Base-by-base conservation (phyloP, 1,140 invertebrate species). In the Nephila pilipes region DNA sequence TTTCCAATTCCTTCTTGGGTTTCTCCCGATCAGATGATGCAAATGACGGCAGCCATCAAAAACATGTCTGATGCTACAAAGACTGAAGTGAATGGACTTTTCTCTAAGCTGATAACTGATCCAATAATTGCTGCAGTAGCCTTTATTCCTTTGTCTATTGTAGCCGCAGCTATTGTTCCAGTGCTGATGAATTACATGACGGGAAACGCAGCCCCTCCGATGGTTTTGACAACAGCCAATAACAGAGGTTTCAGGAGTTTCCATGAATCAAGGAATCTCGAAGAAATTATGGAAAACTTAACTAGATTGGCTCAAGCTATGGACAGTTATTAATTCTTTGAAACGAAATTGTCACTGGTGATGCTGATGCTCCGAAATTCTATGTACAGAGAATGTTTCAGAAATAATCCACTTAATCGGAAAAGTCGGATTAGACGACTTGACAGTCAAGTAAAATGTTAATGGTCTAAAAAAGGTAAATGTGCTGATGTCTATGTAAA, bases 101-200 rank as follows among this genome's bases (percentile, higher is more conserved):
- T 93, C 0, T 87, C 91, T 1, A 93, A 93, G 57, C 22, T 93
- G 2, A 29, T 87, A 0, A 60, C 85, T 46, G 65, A 93, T 55
- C 90, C 90, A 25, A 93, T 87, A 38, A 16, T 85, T 75, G 32
- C 38, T 0, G 25, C 60, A 46, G 85, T 83, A 38, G 91, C 83
- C 0, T 58, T 93, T 14, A 58, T 93, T 5, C 85, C 91, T 18
- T 46, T 93, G 38, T 75, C 83, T 18, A 36, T 93, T 1, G 85
- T 87, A 0, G 22, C 81, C 16, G 83, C 85, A 16, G 63, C 83
- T 32, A 54, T 80, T 16, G 65, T 93, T n/a, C 91, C 85, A n/a
- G 91, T 93, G 6, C 18, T 93, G n/a, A 83, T 93, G 63, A 93
- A 93, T 20, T 93, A 93, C 63, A 29, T 80, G 55, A 87, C 87